A percentile compares a stretch with the other conserved stretches of the same genome.
Evolutionary conservation across 2,888 invertebrate species (phyloP).

Genomic region (Epinotia ramella): DNA sequence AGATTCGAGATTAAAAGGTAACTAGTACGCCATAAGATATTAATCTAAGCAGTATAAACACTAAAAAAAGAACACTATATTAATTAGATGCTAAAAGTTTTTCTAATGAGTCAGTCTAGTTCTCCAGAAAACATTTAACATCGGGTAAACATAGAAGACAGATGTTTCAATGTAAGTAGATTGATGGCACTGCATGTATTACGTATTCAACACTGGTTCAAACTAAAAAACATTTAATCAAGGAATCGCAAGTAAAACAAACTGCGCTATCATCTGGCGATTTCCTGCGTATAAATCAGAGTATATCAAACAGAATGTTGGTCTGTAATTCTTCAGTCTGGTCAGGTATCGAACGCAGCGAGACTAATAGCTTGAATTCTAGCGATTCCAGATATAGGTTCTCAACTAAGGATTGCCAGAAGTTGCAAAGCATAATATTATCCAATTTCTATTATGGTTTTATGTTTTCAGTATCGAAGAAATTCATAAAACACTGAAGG

Average conservation of each 20-base stretch:
- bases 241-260: constrained; percentile 41
- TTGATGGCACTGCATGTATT: constrained; percentile 27
- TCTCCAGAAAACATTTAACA: constrained; percentile 24
- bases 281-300: constrained; percentile 45
- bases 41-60: not conserved
- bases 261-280: constrained; percentile 32
- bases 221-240: constrained; percentile 32
- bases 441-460: constrained; percentile 1
- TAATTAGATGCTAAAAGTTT: constrained; percentile 8
- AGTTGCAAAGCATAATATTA: not conserved
- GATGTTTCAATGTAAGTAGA: constrained; percentile 34
- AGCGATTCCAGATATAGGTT: not conserved
- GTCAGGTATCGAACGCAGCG: constrained; percentile 17
- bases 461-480: constrained; percentile 11
- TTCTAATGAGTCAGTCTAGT: constrained; percentile 12
- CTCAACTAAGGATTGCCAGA: not conserved
- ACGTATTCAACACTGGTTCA: constrained; percentile 15
- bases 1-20: not conserved
- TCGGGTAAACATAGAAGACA: constrained; percentile 25
- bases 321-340: constrained; percentile 39
- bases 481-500: constrained; percentile 13
- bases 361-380: constrained; percentile 39
- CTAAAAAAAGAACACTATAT: not conserved
- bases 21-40: not conserved
- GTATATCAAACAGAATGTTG: constrained; percentile 42